Conservation (phyloP, 30 jellyfish, hydroid and myxozoan species). For the Catostylus mosaicus region DNA sequence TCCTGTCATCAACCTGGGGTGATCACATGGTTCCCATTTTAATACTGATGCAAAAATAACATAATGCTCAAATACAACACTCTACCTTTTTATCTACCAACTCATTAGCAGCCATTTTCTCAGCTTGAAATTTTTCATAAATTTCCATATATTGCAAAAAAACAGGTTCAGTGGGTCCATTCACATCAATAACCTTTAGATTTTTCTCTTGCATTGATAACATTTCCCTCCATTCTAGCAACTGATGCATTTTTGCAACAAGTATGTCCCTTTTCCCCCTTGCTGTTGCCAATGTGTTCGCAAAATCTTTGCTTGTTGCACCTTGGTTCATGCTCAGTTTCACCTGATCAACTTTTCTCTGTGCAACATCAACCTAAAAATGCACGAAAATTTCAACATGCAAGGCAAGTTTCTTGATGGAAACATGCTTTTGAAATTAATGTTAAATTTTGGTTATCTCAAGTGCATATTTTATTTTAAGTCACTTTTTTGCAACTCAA, state of each 20-base stretch:
- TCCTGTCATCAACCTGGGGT: too few relatives aligned
- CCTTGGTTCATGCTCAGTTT: slow-evolving; percentile 44
- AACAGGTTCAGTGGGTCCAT: slow-evolving; percentile 43
- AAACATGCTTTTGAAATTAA: too few relatives aligned
- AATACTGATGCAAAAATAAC: neutral
- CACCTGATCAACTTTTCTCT: slow-evolving; percentile 51
- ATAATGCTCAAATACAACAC: neutral
- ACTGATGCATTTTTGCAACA: slow-evolving; percentile 33
- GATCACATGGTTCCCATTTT: too few relatives aligned
- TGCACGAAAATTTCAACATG: too few relatives aligned
- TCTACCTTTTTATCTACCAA: slow-evolving; percentile 70
- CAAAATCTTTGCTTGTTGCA: slow-evolving; percentile 12
- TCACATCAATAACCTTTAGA: neutral
- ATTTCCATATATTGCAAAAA: slow-evolving; percentile 42
- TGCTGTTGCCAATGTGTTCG: slow-evolving; percentile 48
- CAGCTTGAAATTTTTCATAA: slow-evolving; percentile 51
- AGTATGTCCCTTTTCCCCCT: slow-evolving; percentile 55
- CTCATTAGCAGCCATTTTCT: slow-evolving; percentile 18
- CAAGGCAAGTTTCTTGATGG: too few relatives aligned
- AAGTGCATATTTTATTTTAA: too few relatives aligned
- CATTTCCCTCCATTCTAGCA: slow-evolving; percentile 62
- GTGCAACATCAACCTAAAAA: slow-evolving; percentile 70
- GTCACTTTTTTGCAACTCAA: too few relatives aligned
- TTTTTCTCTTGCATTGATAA: neutral
- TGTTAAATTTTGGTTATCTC: too few relatives aligned